These are phyloP conservation scores for Pseudochromis fuscus DNA, from an alignment of 2,797 vertebrate species.

Conservation along the genomic window DNA sequence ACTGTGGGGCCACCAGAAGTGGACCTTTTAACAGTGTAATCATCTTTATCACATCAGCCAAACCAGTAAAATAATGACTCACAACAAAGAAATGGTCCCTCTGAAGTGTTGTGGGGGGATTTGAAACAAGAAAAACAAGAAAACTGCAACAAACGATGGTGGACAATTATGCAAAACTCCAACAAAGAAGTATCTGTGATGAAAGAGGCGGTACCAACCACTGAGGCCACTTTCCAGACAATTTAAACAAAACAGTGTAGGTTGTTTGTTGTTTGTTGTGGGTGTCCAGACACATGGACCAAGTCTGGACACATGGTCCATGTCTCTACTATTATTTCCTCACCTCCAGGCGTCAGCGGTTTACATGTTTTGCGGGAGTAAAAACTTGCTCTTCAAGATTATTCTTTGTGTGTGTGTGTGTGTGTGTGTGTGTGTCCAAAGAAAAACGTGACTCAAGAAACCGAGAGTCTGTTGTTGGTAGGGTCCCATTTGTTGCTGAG, in stretches of 20 bases:
- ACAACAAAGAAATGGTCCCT: too few relatives aligned
- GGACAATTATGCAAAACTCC: neutral
- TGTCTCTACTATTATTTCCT: conserved; percentile 7
- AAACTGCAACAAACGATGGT: neutral
- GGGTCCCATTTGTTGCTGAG: neutral
- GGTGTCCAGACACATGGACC: too few relatives aligned
- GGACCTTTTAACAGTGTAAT: neutral
- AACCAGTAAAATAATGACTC: too few relatives aligned
- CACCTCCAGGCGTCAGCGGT: conserved; percentile 20
- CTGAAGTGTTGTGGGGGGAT: too few relatives aligned
- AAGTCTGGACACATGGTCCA: neutral
- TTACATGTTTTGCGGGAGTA: neutral
- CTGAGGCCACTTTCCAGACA: too few relatives aligned
- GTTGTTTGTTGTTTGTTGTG: neutral
- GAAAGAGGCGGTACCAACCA: neutral
- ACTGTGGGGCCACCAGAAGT: neutral
- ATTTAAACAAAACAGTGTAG: neutral
- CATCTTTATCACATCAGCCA: too few relatives aligned
- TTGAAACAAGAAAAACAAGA: neutral
- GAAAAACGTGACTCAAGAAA: conserved; percentile 11
- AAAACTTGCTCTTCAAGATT: conserved; percentile 60
- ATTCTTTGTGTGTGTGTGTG: neutral
- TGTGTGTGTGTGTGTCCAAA: neutral
- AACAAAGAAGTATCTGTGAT: neutral
- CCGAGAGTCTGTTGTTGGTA: neutral